Evolutionary conservation across 2,797 vertebrate genomes (phyloP), one percentile per base, ranked within the genome.

Genomic region (Aeoliscus strigatus): DNA sequence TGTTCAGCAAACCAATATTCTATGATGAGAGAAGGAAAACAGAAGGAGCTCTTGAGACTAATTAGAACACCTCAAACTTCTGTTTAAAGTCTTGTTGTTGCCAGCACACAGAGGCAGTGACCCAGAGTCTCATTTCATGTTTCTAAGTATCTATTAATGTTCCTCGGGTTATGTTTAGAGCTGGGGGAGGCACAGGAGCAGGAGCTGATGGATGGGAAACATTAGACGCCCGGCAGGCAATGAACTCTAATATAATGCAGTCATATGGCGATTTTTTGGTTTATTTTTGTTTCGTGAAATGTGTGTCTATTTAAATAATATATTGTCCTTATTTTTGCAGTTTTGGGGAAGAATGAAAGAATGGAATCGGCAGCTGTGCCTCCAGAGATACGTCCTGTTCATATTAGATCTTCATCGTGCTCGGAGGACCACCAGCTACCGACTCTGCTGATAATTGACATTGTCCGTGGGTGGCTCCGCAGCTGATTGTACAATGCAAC

Each of bases 131-230:
- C 67, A 69, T 86, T 88, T 88, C 75, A 62, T 81, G 75, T 64
- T 82, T 83, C 81, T 47, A 60, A 81, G 73, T 77, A 77, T 82
- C 76, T 80, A 79, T 83, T 81, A 74, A 78, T 83, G 70, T 82
- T 89, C 77, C 76, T 75, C 74, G 73, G 78, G 66, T 82, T 77
- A 79, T 85, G 86, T 77, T 79, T 75, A 80, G 70, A 81, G 66
- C 74, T 77, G 60, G 66, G 73, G 82, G 79, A 86, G 88, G 84
- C 75, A 72, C 33, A 67, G 66, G 79, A 80, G 62, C 83, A 60
- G 80, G 80, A 77, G 71, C 86, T 91, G 88, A 93, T 91, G 87
- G 91, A 94, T 92, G 89, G 86, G 80, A 80, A 86, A 78, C 84
- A 88, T 86, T 83, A 86, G 80, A 88, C 68, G 75, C 87, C 71